Conservation (phyloP, 2,888 invertebrate genomes). For the Maniola hyperantus region DNA sequence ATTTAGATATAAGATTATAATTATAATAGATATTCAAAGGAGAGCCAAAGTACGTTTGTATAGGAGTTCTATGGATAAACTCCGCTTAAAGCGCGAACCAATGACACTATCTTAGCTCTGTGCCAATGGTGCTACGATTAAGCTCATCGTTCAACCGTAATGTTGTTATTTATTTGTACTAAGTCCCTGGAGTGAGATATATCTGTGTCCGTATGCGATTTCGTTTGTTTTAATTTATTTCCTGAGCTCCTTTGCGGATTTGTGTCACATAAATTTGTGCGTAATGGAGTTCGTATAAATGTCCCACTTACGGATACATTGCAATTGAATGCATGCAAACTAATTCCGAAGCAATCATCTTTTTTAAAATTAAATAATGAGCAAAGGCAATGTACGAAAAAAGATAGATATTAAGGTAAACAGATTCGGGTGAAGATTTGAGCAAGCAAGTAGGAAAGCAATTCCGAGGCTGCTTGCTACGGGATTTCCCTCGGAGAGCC, state of each 20-base stretch:
- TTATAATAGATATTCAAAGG: no score
- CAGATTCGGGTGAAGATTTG: neutral
- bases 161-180: neutral
- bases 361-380: neutral
- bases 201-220: slow-evolving; percentile 1
- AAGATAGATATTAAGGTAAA: neutral
- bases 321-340: no score
- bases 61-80: no score
- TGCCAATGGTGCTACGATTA: neutral
- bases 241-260: slow-evolving; percentile 16
- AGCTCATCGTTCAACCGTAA: slow-evolving; percentile 16
- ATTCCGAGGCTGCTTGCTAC: neutral
- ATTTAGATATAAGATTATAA: no score
- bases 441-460: slow-evolving; percentile 1
- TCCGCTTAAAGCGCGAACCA: no score
- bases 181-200: slow-evolving; percentile 19
- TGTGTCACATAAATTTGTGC: slow-evolving; percentile 16
- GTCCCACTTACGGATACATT: neutral
- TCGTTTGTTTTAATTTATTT: slow-evolving; percentile 16
- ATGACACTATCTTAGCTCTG: no score
- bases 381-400: neutral
- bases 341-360: no score
- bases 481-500: neutral
- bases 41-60: no score
- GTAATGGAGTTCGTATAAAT: slow-evolving; percentile 14